Evolutionary conservation across 2,888 invertebrate genomes (phyloP), one percentile per base, ranked within the genome.

Genomic region (Coelopa pilipes): DNA sequence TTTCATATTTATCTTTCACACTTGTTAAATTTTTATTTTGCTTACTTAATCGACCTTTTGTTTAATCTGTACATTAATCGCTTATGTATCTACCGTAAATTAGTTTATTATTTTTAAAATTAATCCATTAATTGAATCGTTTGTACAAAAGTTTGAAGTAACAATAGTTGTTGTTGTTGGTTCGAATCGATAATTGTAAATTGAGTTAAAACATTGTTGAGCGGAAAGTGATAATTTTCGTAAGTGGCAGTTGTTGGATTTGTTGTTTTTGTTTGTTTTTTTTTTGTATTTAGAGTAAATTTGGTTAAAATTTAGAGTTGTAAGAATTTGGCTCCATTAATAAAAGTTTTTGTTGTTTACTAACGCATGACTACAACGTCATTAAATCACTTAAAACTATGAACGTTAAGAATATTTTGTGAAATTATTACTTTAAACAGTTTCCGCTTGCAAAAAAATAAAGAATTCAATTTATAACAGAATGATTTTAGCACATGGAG

Each of bases 401-500:
- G 76, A 17, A 34, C 55, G 60, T 45, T 72, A 67, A 24, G 7
- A 34, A 2, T 34, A 34, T 34, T 34, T 34, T 34, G 2, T 34
- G 34, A 34, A 34, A 34, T 34, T 34, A 34, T 34, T 34, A 34
- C 7, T 34, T 34, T 34, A 2, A 19, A 49, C 1, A 4, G 9
- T 47, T 34, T 34, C 34, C 34, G 34, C 34, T 34, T 34, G 7
- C 4, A 34, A 4, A 34, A 34, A 34, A 34, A 34, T 34, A 34
- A 2, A 34, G 7, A 34, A 34, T 34, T 34, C 75, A 76, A 72
- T 66, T 71, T 69, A 65, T 59, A 77, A 76, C 70, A 75, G 75
- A 69, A 75, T 63, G 47, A 55, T 77, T 84, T 84, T 85, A 85
- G 85, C 85, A 85, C 84, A 84, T 85, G 84, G 85, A 85, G 84